Base-by-base conservation (phyloP, 2,888 invertebrate species). In the Ormyrus nitidulus region DNA sequence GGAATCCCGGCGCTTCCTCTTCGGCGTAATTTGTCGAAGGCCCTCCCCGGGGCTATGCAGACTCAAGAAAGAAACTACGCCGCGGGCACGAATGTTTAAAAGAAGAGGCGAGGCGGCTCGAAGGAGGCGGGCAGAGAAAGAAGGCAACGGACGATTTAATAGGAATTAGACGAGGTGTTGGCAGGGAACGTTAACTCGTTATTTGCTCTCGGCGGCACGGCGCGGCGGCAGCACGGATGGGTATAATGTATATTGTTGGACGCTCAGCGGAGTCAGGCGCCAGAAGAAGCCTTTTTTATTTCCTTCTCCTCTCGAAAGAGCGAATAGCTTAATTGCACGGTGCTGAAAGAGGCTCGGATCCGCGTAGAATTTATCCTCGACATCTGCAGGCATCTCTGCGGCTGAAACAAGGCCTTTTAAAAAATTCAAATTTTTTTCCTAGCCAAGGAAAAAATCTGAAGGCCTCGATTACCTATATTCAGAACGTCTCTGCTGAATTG, bases 111-210 rank as follows among this genome's bases (percentile, higher is more conserved):
- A 34, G 34, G 73, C 44, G 53, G 62, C 53, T 48, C n/a, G 53
- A 75, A 75, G 54, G 65, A 34, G 73, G 65, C n/a, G 54, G 73
- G 71, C 48, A 66, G 68, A 76, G 53, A 59, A n/a, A 65, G 61
- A 61, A 13, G 56, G 70, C 65, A 82, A 82, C 79, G 77, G 77
- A 84, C 82, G 81, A 85, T 86, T 86, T 84, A 85, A 86, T 85
- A 83, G 81, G 85, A 84, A 85, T 84, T 83, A 85, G 85, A 84
- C 83, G 85, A 84, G 84, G 83, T 84, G 86, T 86, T 85, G 84
- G 84, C 77, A 77, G 85, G 77, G 83, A 83, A 81, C 69, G 76
- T 77, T 83, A 83, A 80, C 83, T 83, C 84, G 83, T 87, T 86
- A 85, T 86, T 88, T 86, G 83, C 84, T 84, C 84, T 74, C 71